These are phyloP conservation scores for Uloborus plumipes DNA, from an alignment of 2,888 invertebrate genomes.

Conservation along the genomic window DNA sequence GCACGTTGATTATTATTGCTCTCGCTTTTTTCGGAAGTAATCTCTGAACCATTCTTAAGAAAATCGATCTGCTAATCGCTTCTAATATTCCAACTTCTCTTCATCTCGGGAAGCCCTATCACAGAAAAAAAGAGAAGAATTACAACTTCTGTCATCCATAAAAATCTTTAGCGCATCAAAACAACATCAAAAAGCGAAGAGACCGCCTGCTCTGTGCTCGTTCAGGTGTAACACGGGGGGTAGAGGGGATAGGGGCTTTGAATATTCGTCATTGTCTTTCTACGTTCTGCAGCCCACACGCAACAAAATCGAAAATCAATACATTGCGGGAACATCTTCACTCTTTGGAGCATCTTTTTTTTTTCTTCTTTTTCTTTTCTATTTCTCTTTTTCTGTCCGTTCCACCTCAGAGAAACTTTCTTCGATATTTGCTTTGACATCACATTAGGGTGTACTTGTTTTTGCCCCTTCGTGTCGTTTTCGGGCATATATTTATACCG, in stretches of 20 bases:
- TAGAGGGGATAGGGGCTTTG: constrained; percentile 14
- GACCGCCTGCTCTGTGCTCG: constrained; percentile 20
- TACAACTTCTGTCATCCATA: constrained; percentile 3
- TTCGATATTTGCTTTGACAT: constrained; percentile 61
- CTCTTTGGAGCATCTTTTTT: constrained; percentile 18
- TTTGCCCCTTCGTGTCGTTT: background rate
- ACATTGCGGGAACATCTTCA: constrained; percentile 57
- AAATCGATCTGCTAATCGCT: too few species aligned
- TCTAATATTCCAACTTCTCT: too few species aligned
- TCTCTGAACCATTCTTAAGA: too few species aligned
- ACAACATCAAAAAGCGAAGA: constrained; percentile 29
- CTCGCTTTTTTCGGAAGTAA: too few species aligned
- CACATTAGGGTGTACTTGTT: constrained; percentile 54
- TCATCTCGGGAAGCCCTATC: too few species aligned
- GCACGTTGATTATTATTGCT: too few species aligned
- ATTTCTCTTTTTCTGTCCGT: constrained; percentile 2
- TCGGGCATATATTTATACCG: too few species aligned
- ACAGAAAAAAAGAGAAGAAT: too few species aligned
- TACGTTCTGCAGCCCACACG: constrained; percentile 24
- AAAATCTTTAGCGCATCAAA: constrained; percentile 37
- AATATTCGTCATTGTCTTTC: constrained; percentile 58
- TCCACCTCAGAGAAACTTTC: constrained; percentile 41
- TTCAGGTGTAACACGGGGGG: constrained; percentile 27
- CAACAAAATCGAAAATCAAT: constrained; percentile 59
- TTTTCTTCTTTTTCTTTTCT: constrained; percentile 16